Percentiles rank a stretch among this genome's conserved stretches.
Evolutionary conservation across 2,888 invertebrate genomes (phyloP).

Genomic region (Cyrtodaria siliqua): DNA sequence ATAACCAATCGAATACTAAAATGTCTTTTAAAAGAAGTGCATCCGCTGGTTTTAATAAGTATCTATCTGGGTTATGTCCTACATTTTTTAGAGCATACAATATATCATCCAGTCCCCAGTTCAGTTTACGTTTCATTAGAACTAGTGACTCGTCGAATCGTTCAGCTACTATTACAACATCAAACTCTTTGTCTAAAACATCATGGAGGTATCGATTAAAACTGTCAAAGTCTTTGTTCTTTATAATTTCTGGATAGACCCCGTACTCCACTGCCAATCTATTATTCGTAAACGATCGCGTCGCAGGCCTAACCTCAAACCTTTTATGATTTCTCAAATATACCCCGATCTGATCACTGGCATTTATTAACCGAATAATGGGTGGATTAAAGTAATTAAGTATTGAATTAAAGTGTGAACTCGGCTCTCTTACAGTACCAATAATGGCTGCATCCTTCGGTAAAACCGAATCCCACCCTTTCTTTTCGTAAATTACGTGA

Average conservation of each 20-base stretch:
- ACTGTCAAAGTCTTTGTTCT: slow-evolving; percentile 28
- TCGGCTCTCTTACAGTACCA: slow-evolving; percentile 59
- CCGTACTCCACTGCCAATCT: slow-evolving; percentile 60
- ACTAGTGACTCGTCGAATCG: slow-evolving; percentile 60
- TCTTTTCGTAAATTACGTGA: slow-evolving; percentile 53
- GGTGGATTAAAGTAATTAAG: slow-evolving; percentile 52
- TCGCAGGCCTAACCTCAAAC: slow-evolving; percentile 22
- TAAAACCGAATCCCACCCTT: slow-evolving; percentile 42
- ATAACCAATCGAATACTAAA: slow-evolving; percentile 47
- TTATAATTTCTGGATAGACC: slow-evolving; percentile 45
- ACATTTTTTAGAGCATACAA: slow-evolving; percentile 61
- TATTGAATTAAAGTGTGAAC: slow-evolving; percentile 42
- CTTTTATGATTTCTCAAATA: slow-evolving; percentile 30
- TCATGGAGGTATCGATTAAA: slow-evolving; percentile 42
- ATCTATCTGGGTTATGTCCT: slow-evolving; percentile 19
- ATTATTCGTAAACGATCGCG: slow-evolving; percentile 48
- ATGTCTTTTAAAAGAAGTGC: slow-evolving; percentile 28
- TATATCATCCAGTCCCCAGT: slow-evolving; percentile 54
- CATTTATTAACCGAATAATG: slow-evolving; percentile 21
- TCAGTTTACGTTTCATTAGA: slow-evolving; percentile 43
- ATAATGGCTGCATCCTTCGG: slow-evolving; percentile 39
- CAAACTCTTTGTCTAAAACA: slow-evolving; percentile 55
- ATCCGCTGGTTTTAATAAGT: slow-evolving; percentile 15
- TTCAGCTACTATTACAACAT: slow-evolving; percentile 53
- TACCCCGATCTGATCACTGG: slow-evolving; percentile 25